These are phyloP conservation scores for Hypotaenidia okinawae DNA, from an alignment of 2,797 vertebrate species.

Conservation along the genomic window DNA sequence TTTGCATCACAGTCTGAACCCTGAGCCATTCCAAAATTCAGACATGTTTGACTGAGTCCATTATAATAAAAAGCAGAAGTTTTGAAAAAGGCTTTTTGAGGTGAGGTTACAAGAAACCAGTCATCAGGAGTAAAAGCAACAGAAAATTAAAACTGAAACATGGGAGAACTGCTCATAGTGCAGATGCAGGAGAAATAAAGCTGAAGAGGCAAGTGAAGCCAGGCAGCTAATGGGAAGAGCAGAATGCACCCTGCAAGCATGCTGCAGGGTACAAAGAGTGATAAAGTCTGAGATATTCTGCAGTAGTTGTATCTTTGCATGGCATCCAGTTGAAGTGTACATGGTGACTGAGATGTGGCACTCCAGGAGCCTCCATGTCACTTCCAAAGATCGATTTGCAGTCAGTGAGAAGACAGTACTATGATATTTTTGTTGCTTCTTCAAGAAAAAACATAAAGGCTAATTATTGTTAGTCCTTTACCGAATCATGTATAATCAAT, in stretches of 20 bases:
- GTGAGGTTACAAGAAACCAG: neutral
- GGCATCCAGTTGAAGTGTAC: neutral
- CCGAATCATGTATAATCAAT: neutral
- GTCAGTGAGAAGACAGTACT: neutral
- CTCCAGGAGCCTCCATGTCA: neutral
- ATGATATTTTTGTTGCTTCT: neutral
- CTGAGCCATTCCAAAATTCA: neutral
- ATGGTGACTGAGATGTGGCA: neutral
- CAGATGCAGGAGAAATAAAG: neutral
- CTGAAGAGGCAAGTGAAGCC: neutral
- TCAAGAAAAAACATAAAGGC: neutral
- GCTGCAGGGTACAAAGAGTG: neutral
- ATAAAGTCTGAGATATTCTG: neutral
- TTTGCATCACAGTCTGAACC: neutral
- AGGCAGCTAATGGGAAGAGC: neutral
- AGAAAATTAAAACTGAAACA: neutral
- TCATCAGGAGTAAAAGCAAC: neutral
- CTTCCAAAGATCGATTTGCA: neutral
- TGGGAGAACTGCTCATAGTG: neutral
- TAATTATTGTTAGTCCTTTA: neutral
- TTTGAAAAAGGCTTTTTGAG: neutral
- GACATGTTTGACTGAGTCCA: neutral
- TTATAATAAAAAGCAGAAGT: neutral
- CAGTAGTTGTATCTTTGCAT: neutral
- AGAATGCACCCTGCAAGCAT: neutral